These are phyloP conservation scores for Drosophila borborema DNA, from an alignment of 2,888 invertebrate genomes.

Conservation along the genomic window DNA sequence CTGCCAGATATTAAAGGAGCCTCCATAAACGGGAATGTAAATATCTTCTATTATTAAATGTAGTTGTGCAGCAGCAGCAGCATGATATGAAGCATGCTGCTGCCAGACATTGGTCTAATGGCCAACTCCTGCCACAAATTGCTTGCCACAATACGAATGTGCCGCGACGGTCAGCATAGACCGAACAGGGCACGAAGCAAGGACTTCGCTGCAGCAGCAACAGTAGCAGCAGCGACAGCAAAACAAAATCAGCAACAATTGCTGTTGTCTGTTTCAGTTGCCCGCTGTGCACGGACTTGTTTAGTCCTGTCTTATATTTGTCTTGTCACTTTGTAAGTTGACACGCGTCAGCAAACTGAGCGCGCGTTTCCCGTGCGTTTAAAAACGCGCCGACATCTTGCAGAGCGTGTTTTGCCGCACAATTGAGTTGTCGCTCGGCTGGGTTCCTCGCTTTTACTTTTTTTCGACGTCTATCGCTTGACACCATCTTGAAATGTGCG, in stretches of 20 bases:
- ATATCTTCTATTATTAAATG: conserved; percentile 5
- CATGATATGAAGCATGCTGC: background rate
- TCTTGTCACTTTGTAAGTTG: conserved; percentile 16
- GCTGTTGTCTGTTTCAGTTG: conserved; percentile 75
- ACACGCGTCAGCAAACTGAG: conserved; percentile 12
- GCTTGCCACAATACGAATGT: conserved; percentile 39
- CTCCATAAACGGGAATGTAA: background rate
- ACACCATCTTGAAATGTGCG: conserved; percentile 72
- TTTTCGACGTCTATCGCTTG: conserved; percentile 56
- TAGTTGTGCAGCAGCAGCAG: background rate
- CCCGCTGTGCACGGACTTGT: conserved; percentile 72
- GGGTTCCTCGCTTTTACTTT: conserved; percentile 13
- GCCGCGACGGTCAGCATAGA: conserved; percentile 49
- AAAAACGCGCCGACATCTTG: conserved; percentile 41
- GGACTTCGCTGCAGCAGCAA: conserved; percentile 54
- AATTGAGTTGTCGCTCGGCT: conserved; percentile 62
- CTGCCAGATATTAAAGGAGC: background rate
- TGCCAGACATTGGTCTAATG: background rate
- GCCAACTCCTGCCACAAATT: conserved; percentile 14
- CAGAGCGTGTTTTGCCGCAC: conserved; percentile 48
- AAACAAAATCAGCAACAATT: conserved; percentile 81
- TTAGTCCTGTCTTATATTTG: conserved; percentile 48
- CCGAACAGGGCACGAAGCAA: conserved; percentile 52
- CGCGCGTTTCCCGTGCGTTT: conserved; percentile 48
- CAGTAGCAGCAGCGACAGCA: conserved; percentile 20